phyloP scores from a whole-genome alignment of 2,888 invertebrate species.

The Caenorhabditis panamensis region DNA sequence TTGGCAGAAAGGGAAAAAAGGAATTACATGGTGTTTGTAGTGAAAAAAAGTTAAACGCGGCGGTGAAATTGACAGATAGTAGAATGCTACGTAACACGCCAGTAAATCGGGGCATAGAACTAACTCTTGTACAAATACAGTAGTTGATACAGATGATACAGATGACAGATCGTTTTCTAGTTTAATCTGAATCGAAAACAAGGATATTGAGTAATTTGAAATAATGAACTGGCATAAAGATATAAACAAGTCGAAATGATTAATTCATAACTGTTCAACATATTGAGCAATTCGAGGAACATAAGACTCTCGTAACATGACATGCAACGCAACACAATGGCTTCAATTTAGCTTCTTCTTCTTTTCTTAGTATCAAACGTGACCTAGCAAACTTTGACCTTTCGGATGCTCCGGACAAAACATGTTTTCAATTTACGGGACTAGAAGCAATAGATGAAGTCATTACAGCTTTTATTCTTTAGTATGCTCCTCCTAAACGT shows the following conservation, averaged over 20 bases:
- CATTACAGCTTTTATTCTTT: no score
- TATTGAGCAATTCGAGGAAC: no score
- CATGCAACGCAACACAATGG: constrained; percentile 8
- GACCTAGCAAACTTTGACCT: constrained; percentile 42
- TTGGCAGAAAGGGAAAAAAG: constrained; percentile 28
- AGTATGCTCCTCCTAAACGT: no score
- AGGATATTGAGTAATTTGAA: no score
- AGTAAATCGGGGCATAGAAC: neutral
- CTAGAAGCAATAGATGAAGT: neutral
- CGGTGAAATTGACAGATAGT: constrained; percentile 45
- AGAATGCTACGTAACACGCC: constrained; percentile 15
- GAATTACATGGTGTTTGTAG: constrained; percentile 49
- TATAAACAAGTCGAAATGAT: constrained; percentile 1
- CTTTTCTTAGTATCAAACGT: constrained; percentile 12
- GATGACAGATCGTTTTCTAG: constrained; percentile 16
- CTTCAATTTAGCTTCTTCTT: constrained; percentile 14
- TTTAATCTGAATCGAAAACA: neutral
- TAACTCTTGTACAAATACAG: neutral
- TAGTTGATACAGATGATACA: constrained; percentile 13
- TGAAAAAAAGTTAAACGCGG: constrained; percentile 43
- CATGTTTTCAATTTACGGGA: constrained; percentile 58
- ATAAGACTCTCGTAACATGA: no score
- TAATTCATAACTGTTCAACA: neutral
- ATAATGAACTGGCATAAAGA: neutral
- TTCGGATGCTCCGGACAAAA: constrained; percentile 27